Conservation (phyloP, 2,888 invertebrate genomes). For the Drosophila birchii region DNA sequence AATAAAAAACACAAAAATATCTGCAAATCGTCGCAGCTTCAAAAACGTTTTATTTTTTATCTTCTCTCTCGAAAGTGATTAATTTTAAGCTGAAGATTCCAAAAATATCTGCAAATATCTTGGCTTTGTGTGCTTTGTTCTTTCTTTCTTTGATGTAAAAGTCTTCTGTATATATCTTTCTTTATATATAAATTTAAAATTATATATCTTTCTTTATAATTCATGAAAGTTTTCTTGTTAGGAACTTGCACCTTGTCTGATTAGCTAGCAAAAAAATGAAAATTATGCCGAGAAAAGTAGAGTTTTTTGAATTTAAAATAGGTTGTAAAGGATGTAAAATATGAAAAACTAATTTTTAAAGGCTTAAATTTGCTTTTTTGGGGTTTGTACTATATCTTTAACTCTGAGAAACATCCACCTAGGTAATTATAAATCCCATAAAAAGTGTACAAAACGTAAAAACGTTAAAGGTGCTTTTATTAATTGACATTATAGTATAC, state of each 20-base stretch:
- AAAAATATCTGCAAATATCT: neutral
- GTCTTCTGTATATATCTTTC: neutral
- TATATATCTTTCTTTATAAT: neutral
- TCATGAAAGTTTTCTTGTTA: neutral
- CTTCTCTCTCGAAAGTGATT: neutral
- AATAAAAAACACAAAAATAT: neutral
- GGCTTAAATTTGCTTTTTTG: neutral
- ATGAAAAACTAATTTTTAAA: neutral
- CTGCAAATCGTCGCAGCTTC: neutral
- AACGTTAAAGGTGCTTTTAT: neutral
- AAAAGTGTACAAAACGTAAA: neutral
- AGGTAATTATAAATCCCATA: neutral
- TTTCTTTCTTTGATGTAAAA: neutral
- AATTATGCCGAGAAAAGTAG: neutral
- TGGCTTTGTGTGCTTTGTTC: slow-evolving; percentile 14
- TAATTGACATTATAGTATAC: slow-evolving; percentile 2
- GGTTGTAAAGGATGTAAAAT: neutral
- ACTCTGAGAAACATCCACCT: neutral
- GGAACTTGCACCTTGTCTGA: neutral
- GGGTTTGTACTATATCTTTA: neutral
- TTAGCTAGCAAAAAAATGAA: neutral
- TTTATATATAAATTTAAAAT: slow-evolving; percentile 1
- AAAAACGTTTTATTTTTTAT: neutral
- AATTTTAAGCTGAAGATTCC: neutral
- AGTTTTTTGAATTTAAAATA: neutral